Conservation (phyloP, 2,888 invertebrate species). For the Dorcus hopei region DNA sequence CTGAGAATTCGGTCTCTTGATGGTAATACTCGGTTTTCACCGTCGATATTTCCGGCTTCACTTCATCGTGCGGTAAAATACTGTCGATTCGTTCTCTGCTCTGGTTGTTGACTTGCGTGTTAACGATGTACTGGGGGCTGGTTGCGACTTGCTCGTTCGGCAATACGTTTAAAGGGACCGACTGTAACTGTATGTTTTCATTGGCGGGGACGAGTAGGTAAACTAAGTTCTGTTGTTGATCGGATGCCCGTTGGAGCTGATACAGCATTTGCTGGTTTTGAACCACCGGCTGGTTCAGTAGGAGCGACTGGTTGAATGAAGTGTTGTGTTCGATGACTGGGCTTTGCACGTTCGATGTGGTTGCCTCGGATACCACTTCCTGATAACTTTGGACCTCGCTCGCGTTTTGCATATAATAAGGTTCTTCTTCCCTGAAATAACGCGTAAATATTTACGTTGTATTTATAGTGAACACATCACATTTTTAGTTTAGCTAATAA, state of each 20-base stretch:
- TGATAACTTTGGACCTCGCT: conserved; percentile 4
- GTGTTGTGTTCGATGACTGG: conserved; percentile 5
- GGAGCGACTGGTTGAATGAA: conserved; percentile 5
- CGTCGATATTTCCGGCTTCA: conserved; percentile 2
- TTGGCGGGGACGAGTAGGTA: conserved; percentile 12
- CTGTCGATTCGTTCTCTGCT: not conserved
- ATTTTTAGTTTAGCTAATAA: conserved; percentile 10
- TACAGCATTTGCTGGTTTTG: conserved; percentile 11
- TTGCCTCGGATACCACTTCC: not conserved
- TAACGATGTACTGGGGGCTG: not conserved
- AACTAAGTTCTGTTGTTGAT: conserved; percentile 11
- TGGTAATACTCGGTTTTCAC: conserved; percentile 5
- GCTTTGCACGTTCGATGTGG: conserved; percentile 6
- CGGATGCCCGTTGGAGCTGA: conserved; percentile 8
- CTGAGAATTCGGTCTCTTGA: not conserved
- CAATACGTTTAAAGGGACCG: conserved; percentile 6
- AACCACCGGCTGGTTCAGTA: conserved; percentile 11
- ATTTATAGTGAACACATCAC: conserved; percentile 7
- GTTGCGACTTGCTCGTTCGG: conserved; percentile 2
- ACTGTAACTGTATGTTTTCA: conserved; percentile 12
- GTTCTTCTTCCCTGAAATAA: conserved; percentile 15
- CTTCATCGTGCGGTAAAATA: conserved; percentile 2
- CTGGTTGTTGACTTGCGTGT: not conserved
- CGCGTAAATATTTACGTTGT: not conserved
- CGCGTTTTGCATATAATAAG: conserved; percentile 9